Evolutionary conservation across 2,888 invertebrate genomes (phyloP).

Genomic region (Cephus pulcher): DNA sequence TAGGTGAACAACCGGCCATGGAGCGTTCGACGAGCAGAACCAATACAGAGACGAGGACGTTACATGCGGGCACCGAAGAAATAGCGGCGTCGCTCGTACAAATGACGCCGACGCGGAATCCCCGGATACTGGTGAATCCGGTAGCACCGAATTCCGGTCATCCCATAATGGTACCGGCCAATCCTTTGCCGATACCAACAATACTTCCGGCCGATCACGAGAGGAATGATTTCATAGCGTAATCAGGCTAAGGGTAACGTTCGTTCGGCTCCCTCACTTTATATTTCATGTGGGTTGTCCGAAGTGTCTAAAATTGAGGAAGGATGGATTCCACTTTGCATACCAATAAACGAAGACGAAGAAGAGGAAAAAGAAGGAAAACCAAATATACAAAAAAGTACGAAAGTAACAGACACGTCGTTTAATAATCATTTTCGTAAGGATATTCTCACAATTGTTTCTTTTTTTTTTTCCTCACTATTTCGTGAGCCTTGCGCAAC

Average conservation of each 20-base stretch:
- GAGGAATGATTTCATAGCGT: constrained; percentile 39
- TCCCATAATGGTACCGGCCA: constrained; percentile 24
- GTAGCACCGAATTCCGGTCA: constrained; percentile 21
- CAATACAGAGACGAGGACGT: constrained; percentile 50
- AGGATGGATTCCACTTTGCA: not conserved
- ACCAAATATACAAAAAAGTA: not conserved
- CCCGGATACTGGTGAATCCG: constrained; percentile 21
- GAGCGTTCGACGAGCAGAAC: constrained; percentile 54
- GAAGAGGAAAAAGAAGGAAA: not conserved
- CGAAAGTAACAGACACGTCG: not conserved
- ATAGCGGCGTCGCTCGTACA: constrained; percentile 41
- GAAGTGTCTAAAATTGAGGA: not conserved
- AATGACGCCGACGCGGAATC: constrained; percentile 29
- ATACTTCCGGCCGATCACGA: constrained; percentile 15
- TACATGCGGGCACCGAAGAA: constrained; percentile 47
- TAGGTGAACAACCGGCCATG: constrained; percentile 54
- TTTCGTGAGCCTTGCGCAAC: not conserved
- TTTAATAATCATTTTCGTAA: not conserved
- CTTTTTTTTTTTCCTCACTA: not conserved
- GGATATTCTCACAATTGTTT: not conserved
- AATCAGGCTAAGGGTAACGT: constrained; percentile 20
- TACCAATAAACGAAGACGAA: not conserved
- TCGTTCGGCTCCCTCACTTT: not conserved
- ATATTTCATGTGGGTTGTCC: not conserved
- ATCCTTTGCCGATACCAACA: constrained; percentile 19